Evolutionary conservation across 2,797 vertebrate genomes (phyloP).

Genomic region (Salmo trutta): DNA sequence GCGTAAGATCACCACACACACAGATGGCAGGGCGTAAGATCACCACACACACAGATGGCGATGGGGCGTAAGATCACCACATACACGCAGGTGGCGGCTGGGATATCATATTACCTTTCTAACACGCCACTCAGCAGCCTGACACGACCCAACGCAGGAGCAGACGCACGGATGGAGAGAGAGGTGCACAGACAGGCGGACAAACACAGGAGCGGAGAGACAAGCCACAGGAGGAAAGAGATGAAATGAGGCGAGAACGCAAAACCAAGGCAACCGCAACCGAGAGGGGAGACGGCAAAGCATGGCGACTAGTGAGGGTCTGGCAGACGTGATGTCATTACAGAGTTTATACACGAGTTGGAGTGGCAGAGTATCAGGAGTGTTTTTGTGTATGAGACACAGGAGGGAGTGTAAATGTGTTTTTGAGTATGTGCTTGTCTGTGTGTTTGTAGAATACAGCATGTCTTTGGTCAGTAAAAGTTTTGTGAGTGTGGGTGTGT

Average conservation of each 20-base stretch:
- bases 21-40: neutral
- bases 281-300: slow-evolving; percentile 22
- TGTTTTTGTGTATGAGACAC: neutral
- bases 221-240: slow-evolving; percentile 37
- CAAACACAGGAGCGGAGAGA: slow-evolving; percentile 64
- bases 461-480: neutral
- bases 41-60: slow-evolving; percentile 13
- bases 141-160: slow-evolving; percentile 36
- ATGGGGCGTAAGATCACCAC: neutral
- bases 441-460: slow-evolving; percentile 23
- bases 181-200: slow-evolving; percentile 43
- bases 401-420: slow-evolving; percentile 8
- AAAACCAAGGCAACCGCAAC: slow-evolving; percentile 23
- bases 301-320: neutral
- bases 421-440: slow-evolving; percentile 25
- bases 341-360: neutral
- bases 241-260: slow-evolving; percentile 38
- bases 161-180: slow-evolving; percentile 34
- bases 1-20: slow-evolving; percentile 14
- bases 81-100: slow-evolving; percentile 21
- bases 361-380: neutral
- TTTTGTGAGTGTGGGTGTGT: slow-evolving; percentile 5
- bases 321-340: neutral
- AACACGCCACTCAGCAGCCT: slow-evolving; percentile 73
- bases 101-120: slow-evolving; percentile 70